phyloP scores from a whole-genome alignment of 2,888 invertebrate genomes.

The Oscheius sp. region DNA sequence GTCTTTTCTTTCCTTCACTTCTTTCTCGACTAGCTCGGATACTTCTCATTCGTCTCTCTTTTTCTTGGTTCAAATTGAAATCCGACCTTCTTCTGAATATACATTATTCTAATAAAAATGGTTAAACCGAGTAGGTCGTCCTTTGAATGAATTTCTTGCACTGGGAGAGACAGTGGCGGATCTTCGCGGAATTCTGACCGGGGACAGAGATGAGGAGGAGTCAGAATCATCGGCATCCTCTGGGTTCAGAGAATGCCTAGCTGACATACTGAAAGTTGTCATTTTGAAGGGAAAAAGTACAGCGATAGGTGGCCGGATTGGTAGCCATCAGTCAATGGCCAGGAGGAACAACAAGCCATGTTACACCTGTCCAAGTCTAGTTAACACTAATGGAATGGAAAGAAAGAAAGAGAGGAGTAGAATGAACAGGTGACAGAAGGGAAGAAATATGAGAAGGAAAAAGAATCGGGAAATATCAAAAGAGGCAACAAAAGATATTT shows the following conservation, averaged over 20 bases:
- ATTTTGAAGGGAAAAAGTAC: background rate
- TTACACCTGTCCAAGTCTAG: slow-evolving; percentile 17
- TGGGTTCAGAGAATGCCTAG: slow-evolving; percentile 44
- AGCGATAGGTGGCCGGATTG: background rate
- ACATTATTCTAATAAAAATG: background rate
- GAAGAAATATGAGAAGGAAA: background rate
- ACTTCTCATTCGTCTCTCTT: slow-evolving; percentile 45
- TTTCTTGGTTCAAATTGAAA: slow-evolving; percentile 50
- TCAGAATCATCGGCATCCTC: slow-evolving; percentile 61
- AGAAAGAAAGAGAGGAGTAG: background rate
- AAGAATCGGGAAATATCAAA: background rate
- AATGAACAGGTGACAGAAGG: background rate
- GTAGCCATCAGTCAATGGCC: slow-evolving; percentile 1
- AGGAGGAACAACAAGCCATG: slow-evolving; percentile 23
- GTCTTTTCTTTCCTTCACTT: slow-evolving; percentile 44
- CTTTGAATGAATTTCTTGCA: slow-evolving; percentile 38
- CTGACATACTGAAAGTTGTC: background rate
- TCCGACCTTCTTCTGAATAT: slow-evolving; percentile 54
- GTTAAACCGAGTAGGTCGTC: slow-evolving; percentile 17
- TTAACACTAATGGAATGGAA: background rate
- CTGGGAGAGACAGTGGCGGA: slow-evolving; percentile 60
- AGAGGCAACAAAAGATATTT: background rate
- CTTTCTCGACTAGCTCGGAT: slow-evolving; percentile 46
- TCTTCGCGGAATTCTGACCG: slow-evolving; percentile 41
- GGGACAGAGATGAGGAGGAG: slow-evolving; percentile 36